Evolutionary conservation across 2,113 vertebrate genomes (phyloP).

Genomic region (Pangasianodon gigas): DNA sequence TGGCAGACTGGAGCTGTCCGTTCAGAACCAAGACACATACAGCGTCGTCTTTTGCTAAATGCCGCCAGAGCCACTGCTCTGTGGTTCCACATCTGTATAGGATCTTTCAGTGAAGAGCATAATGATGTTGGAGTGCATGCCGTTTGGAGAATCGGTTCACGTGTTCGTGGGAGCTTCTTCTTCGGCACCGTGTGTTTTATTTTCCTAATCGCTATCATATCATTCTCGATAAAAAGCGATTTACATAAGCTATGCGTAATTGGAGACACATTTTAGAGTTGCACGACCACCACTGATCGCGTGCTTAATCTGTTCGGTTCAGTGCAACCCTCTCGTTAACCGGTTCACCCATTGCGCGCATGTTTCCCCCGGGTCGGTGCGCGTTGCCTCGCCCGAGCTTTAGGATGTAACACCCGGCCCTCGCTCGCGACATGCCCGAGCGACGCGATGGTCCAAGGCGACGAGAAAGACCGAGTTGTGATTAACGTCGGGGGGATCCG

Average conservation of each 20-base stretch:
- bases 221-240: background rate
- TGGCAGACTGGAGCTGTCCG: constrained; percentile 68
- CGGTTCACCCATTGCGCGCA: constrained; percentile 27
- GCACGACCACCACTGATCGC: background rate
- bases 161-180: background rate
- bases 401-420: constrained; percentile 65
- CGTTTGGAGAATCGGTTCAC: constrained; percentile 2
- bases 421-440: constrained; percentile 78
- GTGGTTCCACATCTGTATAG: background rate
- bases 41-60: constrained; percentile 29
- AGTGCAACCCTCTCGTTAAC: background rate
- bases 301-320: constrained; percentile 2
- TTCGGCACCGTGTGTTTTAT: background rate
- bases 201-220: background rate
- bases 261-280: background rate
- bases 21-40: constrained; percentile 69
- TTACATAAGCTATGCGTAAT: constrained; percentile 20
- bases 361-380: constrained; percentile 43
- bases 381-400: constrained; percentile 60
- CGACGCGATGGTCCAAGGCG: constrained; percentile 88
- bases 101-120: constrained; percentile 2
- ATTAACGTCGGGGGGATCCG: constrained; percentile 92
- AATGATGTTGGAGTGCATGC: constrained; percentile 11
- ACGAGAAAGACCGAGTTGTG: constrained; percentile 91
- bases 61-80: constrained; percentile 16